A percentile compares a stretch with the other conserved stretches of the same genome.
These are phyloP conservation scores for Eupithecia centaureata DNA, from an alignment of 2,888 invertebrate genomes.

Conservation along the genomic window DNA sequence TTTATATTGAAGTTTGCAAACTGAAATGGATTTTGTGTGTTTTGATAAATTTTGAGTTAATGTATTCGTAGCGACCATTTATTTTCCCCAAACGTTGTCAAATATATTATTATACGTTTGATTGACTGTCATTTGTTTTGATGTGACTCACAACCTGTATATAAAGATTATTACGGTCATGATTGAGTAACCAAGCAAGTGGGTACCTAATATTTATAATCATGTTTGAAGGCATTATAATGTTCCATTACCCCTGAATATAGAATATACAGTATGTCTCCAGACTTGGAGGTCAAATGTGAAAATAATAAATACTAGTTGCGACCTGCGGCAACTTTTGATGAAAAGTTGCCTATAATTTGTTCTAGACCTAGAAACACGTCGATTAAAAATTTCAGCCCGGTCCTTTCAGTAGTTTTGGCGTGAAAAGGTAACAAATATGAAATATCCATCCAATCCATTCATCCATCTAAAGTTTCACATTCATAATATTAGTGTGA, in stretches of 20 bases:
- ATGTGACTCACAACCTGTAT: background rate
- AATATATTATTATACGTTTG: background rate
- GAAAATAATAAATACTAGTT: too few species aligned
- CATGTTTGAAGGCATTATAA: background rate
- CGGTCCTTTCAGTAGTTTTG: too few species aligned
- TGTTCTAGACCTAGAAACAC: too few species aligned
- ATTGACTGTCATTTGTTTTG: background rate
- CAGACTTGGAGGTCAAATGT: too few species aligned
- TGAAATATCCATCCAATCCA: too few species aligned
- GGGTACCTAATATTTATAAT: background rate
- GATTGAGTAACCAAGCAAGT: background rate
- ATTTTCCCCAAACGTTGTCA: background rate
- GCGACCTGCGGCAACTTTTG: too few species aligned
- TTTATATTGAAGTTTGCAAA: constrained; percentile 72
- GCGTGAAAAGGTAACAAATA: too few species aligned
- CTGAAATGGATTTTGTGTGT: constrained; percentile 71
- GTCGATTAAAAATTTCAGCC: too few species aligned
- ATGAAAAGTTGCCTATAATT: too few species aligned
- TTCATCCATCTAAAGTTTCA: too few species aligned
- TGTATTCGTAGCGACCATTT: background rate
- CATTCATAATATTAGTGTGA: too few species aligned
- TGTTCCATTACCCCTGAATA: background rate
- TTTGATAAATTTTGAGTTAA: constrained; percentile 56
- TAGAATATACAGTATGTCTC: too few species aligned
- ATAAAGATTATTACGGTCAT: background rate